Percentiles rank a stretch among this genome's conserved stretches.
phyloP scores from a whole-genome alignment of 2,797 vertebrate genomes.

The Gambusia yucatana region DNA sequence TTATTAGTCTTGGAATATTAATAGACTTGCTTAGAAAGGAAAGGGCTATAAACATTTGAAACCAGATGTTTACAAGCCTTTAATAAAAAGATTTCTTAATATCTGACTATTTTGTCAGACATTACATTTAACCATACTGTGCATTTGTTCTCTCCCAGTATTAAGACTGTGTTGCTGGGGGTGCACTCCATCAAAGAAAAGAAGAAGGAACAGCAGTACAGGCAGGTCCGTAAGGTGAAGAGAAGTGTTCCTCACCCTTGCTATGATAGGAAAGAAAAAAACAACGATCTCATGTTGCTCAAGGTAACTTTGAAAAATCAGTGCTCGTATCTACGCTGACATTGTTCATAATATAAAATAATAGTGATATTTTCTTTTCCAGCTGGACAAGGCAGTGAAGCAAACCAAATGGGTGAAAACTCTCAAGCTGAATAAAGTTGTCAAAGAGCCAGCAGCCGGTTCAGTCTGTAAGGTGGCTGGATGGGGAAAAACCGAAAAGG shows the following conservation, averaged over 20 bases:
- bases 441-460: constrained; percentile 21
- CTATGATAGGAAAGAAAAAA: accelerated
- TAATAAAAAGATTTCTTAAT: too few species aligned
- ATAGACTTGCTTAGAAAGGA: neutral
- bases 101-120: neutral
- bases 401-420: constrained; percentile 35
- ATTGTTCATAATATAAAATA: neutral
- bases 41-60: too few species aligned
- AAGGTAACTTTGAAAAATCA: constrained; percentile 57
- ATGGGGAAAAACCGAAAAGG: constrained; percentile 60
- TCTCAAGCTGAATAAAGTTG: constrained; percentile 1
- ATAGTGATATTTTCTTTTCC: constrained; percentile 19
- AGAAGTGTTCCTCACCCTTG: constrained; percentile 30
- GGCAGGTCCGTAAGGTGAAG: constrained; percentile 42
- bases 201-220: neutral
- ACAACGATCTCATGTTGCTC: constrained; percentile 75
- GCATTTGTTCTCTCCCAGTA: neutral
- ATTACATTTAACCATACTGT: neutral
- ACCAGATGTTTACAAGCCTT: too few species aligned
- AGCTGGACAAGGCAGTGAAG: constrained; percentile 62
- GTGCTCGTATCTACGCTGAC: neutral
- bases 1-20: neutral
- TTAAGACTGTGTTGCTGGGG: constrained; percentile 47
- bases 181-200: constrained; percentile 57
- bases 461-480: constrained; percentile 70